These are phyloP conservation scores for Achlya flavicornis DNA, from an alignment of 2,888 invertebrate genomes.

Conservation along the genomic window DNA sequence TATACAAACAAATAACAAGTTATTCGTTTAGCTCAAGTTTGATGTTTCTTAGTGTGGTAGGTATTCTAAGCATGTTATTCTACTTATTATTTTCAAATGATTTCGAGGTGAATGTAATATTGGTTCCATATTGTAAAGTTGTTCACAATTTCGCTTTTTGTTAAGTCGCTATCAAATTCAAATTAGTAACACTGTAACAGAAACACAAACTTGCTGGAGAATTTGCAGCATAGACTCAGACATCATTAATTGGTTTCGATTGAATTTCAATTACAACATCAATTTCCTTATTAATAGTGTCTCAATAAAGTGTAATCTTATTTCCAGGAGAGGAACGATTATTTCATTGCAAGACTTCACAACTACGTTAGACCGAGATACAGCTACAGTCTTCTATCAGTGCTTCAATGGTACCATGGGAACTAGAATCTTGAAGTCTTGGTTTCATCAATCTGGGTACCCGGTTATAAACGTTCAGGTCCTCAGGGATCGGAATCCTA, in stretches of 20 bases:
- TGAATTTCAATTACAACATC: not conserved
- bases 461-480: slow-evolving; percentile 85
- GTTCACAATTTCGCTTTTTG: no score
- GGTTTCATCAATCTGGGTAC: slow-evolving; percentile 87
- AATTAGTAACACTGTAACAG: no score
- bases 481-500: slow-evolving; percentile 61
- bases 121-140: no score
- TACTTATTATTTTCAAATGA: no score
- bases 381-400: slow-evolving; percentile 69
- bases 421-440: slow-evolving; percentile 81
- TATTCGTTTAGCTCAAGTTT: no score
- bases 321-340: slow-evolving; percentile 67
- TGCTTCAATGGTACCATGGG: slow-evolving; percentile 75
- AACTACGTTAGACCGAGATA: slow-evolving; percentile 60
- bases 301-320: not conserved
- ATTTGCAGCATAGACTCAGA: not conserved
- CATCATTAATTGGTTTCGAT: not conserved
- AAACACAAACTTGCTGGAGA: no score
- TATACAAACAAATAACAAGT: no score
- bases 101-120: no score
- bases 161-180: no score
- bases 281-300: not conserved
- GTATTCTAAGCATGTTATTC: no score
- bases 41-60: no score
- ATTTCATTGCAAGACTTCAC: slow-evolving; percentile 68